phyloP scores from a whole-genome alignment of 2,113 vertebrate genomes.

The Hyperoodon ampullatus region DNA sequence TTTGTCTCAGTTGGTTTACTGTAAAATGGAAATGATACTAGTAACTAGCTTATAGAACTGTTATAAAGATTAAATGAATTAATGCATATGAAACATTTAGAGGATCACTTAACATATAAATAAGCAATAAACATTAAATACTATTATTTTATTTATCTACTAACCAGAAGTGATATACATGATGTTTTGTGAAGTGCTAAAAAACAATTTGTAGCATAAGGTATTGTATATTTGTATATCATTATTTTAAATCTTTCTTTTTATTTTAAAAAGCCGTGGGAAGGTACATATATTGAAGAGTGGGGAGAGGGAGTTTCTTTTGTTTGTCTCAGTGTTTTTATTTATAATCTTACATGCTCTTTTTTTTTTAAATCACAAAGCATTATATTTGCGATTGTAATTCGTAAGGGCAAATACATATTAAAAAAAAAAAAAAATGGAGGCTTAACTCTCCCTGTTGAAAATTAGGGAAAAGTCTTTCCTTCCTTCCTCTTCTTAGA shows the following conservation, averaged over 20 bases:
- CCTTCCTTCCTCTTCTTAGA: not conserved
- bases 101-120: not conserved
- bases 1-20: not conserved
- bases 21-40: not conserved
- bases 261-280: not conserved
- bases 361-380: not conserved
- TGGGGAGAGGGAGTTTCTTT: not conserved
- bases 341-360: not conserved
- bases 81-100: not conserved
- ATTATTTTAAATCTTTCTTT: not conserved
- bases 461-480: not conserved
- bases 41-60: not conserved
- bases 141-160: not conserved
- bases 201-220: not conserved
- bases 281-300: not conserved
- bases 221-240: not conserved
- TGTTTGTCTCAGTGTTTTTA: not conserved
- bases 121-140: not conserved
- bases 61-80: not conserved
- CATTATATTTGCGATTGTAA: not conserved
- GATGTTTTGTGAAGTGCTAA: not conserved
- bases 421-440: not conserved
- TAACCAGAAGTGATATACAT: not conserved
- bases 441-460: not conserved
- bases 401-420: not conserved